Evolutionary conservation across 2,888 invertebrate genomes (phyloP), one percentile per base, ranked within the genome.

Genomic region (Drosophila koepferae): DNA sequence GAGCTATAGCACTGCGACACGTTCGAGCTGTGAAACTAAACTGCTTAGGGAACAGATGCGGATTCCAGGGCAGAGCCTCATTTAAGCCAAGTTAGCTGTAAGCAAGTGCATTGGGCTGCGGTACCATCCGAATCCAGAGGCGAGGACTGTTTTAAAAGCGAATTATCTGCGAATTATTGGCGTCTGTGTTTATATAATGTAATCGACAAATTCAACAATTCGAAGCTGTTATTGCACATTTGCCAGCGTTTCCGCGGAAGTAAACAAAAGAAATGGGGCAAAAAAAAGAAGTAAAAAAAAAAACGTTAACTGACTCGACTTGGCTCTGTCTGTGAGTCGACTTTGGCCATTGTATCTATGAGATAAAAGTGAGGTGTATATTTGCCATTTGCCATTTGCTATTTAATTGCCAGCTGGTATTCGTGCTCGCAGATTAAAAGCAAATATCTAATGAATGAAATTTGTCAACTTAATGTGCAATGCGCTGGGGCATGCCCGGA

Each of bases 121-220:
- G 81, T 67, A 62, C 72, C 81, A 78, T 60, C 36, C 62, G 63
- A 63, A 61, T 28, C 64, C 73, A 73, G 66, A 61, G 63, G 54
- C 64, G 77, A 68, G 65, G 74, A 75, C 84, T 89, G 84, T 78
- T 84, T 86, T 67, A 18, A 48, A 58, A 36, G 43, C 46, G 43
- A 68, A 36, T 38, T 54, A 38, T 38, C 54, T 38, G 55, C 55
- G 55, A 55, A 71, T 71, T 80, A 89, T 74, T 60, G 20, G 62
- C 54, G 89, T 90, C 84, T 85, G 84, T 85, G 84, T 85, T 85
- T 90, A 89, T 62, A 41, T 51, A 86, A 86, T 89, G 84, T 84
- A 90, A 89, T 84, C 90, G 65, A 54, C 77, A 68, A 84, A 62
- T 72, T 63, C 77, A 74, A 72, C 70, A 76, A 80, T 72, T 55